Conservation (phyloP, 2,888 invertebrate genomes). For the Rhogogaster chlorosoma region DNA sequence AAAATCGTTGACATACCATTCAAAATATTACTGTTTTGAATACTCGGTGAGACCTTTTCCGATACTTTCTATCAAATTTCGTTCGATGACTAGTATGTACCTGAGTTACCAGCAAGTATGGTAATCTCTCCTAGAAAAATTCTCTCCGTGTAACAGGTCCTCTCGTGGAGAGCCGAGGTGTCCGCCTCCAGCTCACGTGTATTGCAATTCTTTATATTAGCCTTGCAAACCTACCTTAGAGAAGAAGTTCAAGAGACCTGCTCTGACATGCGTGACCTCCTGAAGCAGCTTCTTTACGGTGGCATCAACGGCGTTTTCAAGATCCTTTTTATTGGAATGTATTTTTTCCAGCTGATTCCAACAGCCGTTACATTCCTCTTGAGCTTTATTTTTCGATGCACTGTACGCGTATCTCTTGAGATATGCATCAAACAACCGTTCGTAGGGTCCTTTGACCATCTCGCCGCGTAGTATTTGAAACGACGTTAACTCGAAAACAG, state of each 20-base stretch:
- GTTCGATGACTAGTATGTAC: too few species aligned
- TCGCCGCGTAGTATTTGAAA: constrained; percentile 4
- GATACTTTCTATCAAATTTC: too few species aligned
- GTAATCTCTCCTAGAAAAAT: too few species aligned
- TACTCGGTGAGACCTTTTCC: too few species aligned
- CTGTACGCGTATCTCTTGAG: constrained; percentile 11
- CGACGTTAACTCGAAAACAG: background rate
- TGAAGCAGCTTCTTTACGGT: constrained; percentile 18
- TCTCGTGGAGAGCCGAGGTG: background rate
- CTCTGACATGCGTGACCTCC: constrained; percentile 17
- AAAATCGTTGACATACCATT: too few species aligned
- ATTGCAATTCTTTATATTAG: background rate
- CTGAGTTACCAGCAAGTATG: too few species aligned
- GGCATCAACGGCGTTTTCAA: constrained; percentile 7
- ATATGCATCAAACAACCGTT: constrained; percentile 17
- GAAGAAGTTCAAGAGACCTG: constrained; percentile 21
- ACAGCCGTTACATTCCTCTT: constrained; percentile 17
- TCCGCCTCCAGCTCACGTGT: constrained; percentile 3
- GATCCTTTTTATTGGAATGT: constrained; percentile 5
- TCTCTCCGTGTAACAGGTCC: too few species aligned
- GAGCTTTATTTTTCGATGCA: constrained; percentile 18
- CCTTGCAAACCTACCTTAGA: constrained; percentile 6
- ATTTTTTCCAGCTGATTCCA: background rate
- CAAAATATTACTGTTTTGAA: too few species aligned
- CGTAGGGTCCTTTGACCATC: background rate